Evolutionary conservation across 30 jellyfish, hydroid and myxozoan genomes (phyloP), one percentile per base, ranked within the genome.

Genomic region (Phacellophora camtschatica): DNA sequence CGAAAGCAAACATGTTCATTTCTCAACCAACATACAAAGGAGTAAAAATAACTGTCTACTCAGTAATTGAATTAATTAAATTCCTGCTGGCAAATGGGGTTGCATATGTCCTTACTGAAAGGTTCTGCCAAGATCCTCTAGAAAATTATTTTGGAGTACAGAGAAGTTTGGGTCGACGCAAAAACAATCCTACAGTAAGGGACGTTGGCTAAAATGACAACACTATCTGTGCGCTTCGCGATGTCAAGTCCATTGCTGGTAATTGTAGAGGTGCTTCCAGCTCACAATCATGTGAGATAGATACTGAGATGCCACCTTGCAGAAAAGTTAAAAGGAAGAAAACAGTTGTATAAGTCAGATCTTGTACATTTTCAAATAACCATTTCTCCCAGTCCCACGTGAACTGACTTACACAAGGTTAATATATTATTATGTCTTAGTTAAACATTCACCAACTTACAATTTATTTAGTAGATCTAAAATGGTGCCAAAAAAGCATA

Each of bases 161-260:
- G 13, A 30, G 35, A n/a, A 9, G 74, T 6, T 5, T 31, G 35
- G 71, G 34, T 23, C 34, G 34, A 5, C 74, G 35, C 16, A 41
- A 66, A 19, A 24, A 66, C 76, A 39, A 34, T 15, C 55, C 53
- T 15, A 8, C 67, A 11, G 23, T 53, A 6, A 58, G 74, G 29
- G 78, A 71, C 29, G 72, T 49, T 41, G 74, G 84, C 8, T 71
- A 7, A 22, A 71, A 71, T 71, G 84, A 71, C 49, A 71, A 71
- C 49, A 71, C 74, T 71, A 71, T 39, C n/a, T n/a, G 84, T 23
- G 45, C 22, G 73, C 29, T 9, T n/a, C n/a, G 57, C 29, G 29
- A 37, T 11, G 73, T 43, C 74, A 43, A 37, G 57, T 49, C 84
- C 8, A 67, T 67, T 32, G n/a, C 9, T 28, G 76, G 76, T 12